Evolutionary conservation across 2,113 vertebrate genomes (phyloP), one percentile per base, ranked within the genome.

Genomic region (Mustelus asterias): DNA sequence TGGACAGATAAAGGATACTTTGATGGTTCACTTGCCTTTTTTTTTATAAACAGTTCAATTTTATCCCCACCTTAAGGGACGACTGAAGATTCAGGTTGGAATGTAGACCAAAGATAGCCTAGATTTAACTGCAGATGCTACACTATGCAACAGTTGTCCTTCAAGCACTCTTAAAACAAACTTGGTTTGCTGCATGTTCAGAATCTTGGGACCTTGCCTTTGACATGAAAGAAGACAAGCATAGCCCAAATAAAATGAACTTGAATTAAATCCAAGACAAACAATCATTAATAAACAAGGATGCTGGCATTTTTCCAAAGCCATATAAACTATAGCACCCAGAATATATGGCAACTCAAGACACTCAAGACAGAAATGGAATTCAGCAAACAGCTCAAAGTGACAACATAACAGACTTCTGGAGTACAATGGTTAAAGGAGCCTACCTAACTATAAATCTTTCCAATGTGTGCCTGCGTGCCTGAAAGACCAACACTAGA

Each of bases 211-310:
- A 95, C 48, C 37, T 72, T 72, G 69, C 26, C 41, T 72, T 41
- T 76, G 26, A 44, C 69, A 54, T 33, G 44, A 10, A 70, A 67
- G 65, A 69, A 65, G 63, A 26, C 92, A 70, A 33, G 10, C 41
- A 8, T 72, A 48, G 69, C 69, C 94, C 26, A 26, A 44, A 54
- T 24, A 72, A 48, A 67, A 0, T 95, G 29, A 44, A 41, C 94
- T 48, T 95, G 67, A 93, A 93, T 65, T 93, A 65, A n/a, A 93
- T 37, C 89, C 60, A 93, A 65, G 63, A 18, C 60, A 93, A 93
- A n/a, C 63, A 65, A 65, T 29, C 63, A 92, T 92, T 92, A 92
- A 65, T 14, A 93, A 90, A 90, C 54, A 90, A 90, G 3, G 29
- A 58, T 63, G 54, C 54, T 90, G 33, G 48, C 88, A 90, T 90